Conservation (phyloP, 2,888 invertebrate species). For the Panopea generosa region DNA sequence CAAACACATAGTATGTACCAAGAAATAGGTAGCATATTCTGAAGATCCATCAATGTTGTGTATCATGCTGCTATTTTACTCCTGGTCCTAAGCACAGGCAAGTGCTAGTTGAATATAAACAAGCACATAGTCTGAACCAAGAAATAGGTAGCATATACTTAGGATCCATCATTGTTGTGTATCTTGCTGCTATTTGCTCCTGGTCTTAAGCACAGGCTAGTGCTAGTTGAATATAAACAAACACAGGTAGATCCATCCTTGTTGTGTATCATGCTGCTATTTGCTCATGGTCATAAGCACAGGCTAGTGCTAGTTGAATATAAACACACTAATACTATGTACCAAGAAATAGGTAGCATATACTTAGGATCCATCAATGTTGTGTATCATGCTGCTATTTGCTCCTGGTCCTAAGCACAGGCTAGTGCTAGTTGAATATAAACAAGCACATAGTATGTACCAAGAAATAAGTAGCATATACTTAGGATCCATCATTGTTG, state of each 20-base stretch:
- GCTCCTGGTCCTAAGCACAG: too few species aligned
- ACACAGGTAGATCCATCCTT: too few species aligned
- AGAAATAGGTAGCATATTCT: slow-evolving; percentile 5
- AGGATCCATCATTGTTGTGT: background rate
- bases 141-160: slow-evolving; percentile 16
- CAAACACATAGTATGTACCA: slow-evolving; percentile 23
- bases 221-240: slow-evolving; percentile 22
- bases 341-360: slow-evolving; percentile 2
- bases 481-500: background rate
- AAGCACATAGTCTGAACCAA: slow-evolving; percentile 28
- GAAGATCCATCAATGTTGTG: background rate
- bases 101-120: slow-evolving; percentile 21
- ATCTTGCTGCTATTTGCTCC: slow-evolving; percentile 5
- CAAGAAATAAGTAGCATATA: too few species aligned
- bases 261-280: too few species aligned
- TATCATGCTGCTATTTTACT: slow-evolving; percentile 10
- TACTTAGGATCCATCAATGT: too few species aligned
- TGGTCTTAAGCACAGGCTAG: slow-evolving; percentile 13
- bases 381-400: too few species aligned
- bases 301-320: slow-evolving; percentile 15
- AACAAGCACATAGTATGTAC: slow-evolving; percentile 4
- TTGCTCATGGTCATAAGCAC: slow-evolving; percentile 15
- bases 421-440: background rate
- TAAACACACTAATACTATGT: slow-evolving; percentile 3
- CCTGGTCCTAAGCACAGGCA: slow-evolving; percentile 21